Conservation (phyloP, 2,888 invertebrate species). For the Chalcis sispes region DNA sequence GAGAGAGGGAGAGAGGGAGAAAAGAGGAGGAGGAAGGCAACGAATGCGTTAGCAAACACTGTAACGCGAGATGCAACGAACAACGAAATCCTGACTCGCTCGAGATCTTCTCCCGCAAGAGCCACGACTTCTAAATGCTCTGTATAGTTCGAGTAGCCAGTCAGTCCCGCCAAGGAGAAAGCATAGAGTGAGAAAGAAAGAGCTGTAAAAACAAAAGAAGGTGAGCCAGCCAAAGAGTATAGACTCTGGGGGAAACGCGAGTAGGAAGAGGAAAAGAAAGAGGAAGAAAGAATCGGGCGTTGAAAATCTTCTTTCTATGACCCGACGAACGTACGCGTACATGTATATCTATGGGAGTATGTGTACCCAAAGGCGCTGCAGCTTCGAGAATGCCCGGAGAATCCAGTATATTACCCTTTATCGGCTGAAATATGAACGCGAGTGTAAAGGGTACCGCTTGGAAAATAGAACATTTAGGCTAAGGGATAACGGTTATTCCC, state of each 20-base stretch:
- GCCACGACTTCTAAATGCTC: constrained; percentile 19
- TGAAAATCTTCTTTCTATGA: not conserved
- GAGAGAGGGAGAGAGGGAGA: constrained; percentile 5
- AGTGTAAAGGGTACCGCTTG: constrained; percentile 59
- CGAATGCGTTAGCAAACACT: not conserved
- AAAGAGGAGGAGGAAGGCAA: not conserved
- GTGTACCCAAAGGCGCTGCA: constrained; percentile 50
- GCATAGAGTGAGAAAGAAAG: too few species aligned
- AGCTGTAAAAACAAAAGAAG: not conserved
- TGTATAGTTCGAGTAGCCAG: not conserved
- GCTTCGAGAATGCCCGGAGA: constrained; percentile 52
- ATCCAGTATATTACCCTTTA: constrained; percentile 65
- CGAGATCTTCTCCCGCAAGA: not conserved
- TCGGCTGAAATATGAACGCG: constrained; percentile 65
- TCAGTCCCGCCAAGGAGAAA: not conserved
- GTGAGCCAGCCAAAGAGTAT: not conserved
- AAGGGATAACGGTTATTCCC: constrained; percentile 59
- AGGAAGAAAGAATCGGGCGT: constrained; percentile 15
- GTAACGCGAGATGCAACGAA: constrained; percentile 10
- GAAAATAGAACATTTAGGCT: constrained; percentile 63
- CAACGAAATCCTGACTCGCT: constrained; percentile 5
- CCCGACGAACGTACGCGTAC: constrained; percentile 16
- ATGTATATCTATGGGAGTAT: too few species aligned
- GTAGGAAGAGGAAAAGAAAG: not conserved
- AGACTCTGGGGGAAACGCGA: not conserved